Base-by-base conservation (phyloP, 2,888 invertebrate genomes). In the Spialia ferax region DNA sequence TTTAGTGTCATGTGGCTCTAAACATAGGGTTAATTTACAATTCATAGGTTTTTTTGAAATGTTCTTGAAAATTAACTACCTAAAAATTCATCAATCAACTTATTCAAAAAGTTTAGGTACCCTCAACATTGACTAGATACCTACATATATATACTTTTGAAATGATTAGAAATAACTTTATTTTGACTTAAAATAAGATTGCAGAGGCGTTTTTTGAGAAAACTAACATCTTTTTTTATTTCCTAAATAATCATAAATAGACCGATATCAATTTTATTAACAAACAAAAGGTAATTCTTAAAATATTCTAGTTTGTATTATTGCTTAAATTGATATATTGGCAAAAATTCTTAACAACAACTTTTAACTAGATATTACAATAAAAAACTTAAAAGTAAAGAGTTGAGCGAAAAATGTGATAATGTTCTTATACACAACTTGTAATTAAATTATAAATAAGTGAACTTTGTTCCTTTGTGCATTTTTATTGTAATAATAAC, bases 301-400 rank as follows among this genome's bases (percentile, higher is more conserved):
- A 35, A 59, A 65, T 70, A 74, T 69, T 71, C 70, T 70, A 71
- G 57, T 50, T 71, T 82, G 84, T 77, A 84, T 84, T 89, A 90
- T 89, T 90, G 89, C 88, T 90, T 89, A 87, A 72, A 81, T 83
- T 88, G 87, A 88, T 88, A 88, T 86, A 88, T 86, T 86, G 86
- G 86, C 86, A 80, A 82, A 38, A 77, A 78, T 75, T 79, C 85
- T 86, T 88, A 88, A 71, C 71, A 77, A 74, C 86, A 85, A 81
- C 78, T 60, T 86, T 73, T 57, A 54, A 23, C 15, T 54, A 54
- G 29, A 29, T 56, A 42, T 56, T 63, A 63, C 45, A 45, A 48
- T 50, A 57, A 57, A 38, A 22, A 57, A 57, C 57, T 64, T 57
- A 50, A 64, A 64, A 32, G 32, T 48, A 56, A 57, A 57, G 18